Conservation (phyloP, 2,888 invertebrate species). For the Halictus ligatus region DNA sequence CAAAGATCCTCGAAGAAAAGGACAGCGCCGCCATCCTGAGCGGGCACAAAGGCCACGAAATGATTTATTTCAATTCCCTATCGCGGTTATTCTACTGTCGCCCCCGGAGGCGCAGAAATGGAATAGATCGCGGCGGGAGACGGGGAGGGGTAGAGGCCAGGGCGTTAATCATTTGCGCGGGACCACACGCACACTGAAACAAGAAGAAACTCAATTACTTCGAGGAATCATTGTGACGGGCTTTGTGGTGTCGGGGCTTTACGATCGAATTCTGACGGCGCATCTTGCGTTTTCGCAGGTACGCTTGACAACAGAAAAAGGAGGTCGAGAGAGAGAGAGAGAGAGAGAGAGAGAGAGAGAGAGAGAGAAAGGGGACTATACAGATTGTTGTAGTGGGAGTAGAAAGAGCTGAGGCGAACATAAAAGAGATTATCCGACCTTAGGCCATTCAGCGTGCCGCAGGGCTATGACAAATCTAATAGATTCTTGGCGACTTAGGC, state of each 20-base stretch:
- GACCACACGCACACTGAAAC: constrained; percentile 46
- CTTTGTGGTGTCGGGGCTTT: constrained; percentile 43
- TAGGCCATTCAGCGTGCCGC: constrained; percentile 71
- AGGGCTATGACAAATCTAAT: constrained; percentile 76
- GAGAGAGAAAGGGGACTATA: not conserved
- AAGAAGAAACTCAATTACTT: constrained; percentile 62
- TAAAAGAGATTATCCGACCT: constrained; percentile 56
- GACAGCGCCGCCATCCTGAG: not conserved
- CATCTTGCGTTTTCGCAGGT: constrained; percentile 71
- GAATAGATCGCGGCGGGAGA: constrained; percentile 15
- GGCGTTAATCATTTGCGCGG: constrained; percentile 21
- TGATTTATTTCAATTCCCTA: constrained; percentile 52
- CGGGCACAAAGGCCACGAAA: constrained; percentile 38
- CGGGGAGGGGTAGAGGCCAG: not conserved
- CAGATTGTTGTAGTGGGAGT: not conserved
- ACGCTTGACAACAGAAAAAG: constrained; percentile 29
- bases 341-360: not conserved
- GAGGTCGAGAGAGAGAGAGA: not conserved
- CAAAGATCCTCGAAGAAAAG: constrained; percentile 15
- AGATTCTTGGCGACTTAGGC: constrained; percentile 67
- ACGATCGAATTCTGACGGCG: constrained; percentile 73
- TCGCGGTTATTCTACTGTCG: constrained; percentile 21
- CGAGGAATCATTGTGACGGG: constrained; percentile 51
- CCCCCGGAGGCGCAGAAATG: constrained; percentile 33
- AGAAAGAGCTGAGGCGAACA: constrained; percentile 28